Evolutionary conservation across 2,113 vertebrate genomes (phyloP).

Genomic region (Gobio gobio): DNA sequence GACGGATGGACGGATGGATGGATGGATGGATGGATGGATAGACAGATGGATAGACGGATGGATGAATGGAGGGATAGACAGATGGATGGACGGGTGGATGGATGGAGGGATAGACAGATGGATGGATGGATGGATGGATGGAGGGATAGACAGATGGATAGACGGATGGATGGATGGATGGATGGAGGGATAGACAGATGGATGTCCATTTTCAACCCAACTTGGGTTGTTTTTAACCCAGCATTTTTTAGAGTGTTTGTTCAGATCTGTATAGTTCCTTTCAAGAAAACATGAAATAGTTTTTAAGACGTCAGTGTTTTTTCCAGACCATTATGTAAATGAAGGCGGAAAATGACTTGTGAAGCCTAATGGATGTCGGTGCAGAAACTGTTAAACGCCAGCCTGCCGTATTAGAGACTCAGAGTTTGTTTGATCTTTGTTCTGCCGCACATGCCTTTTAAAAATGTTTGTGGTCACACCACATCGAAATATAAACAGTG

Average conservation of each 20-base stretch:
- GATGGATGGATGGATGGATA: too few relatives aligned
- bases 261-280: background rate
- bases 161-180: too few relatives aligned
- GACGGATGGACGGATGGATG: too few relatives aligned
- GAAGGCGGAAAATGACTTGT: background rate
- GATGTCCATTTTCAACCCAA: too few relatives aligned
- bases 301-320: background rate
- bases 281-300: background rate
- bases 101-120: too few relatives aligned
- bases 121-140: too few relatives aligned
- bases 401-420: background rate
- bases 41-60: too few relatives aligned
- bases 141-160: too few relatives aligned
- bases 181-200: too few relatives aligned
- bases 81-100: too few relatives aligned
- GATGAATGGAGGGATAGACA: too few relatives aligned
- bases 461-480: constrained; percentile 35
- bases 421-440: constrained; percentile 14
- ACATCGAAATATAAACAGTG: constrained; percentile 11
- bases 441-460: background rate
- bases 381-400: background rate
- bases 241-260: background rate
- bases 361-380: background rate
- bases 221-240: too few relatives aligned
- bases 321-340: constrained; percentile 1